Evolutionary conservation across 2,113 vertebrate genomes (phyloP).

Genomic region (Tupaia chinensis): DNA sequence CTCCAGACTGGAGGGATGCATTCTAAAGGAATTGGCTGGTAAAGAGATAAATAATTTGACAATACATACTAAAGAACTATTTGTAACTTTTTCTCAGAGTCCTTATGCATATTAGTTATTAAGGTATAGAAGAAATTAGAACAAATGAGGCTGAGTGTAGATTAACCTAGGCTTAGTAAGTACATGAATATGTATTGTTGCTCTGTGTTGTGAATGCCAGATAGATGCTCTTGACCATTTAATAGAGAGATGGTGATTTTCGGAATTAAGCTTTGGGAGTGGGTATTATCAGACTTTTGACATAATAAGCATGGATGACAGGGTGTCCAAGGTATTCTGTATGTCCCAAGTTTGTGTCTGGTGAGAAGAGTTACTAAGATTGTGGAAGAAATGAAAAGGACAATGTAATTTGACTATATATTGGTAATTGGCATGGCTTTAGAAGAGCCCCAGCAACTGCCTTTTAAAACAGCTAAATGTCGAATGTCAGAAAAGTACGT

Average conservation of each 20-base stretch:
- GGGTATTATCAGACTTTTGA: not conserved
- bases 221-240: not conserved
- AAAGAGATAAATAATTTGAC: not conserved
- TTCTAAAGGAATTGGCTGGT: not conserved
- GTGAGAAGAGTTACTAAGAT: not conserved
- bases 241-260: not conserved
- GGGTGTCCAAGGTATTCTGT: not conserved
- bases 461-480: not conserved
- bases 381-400: not conserved
- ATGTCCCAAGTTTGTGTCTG: not conserved
- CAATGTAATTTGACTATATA: not conserved
- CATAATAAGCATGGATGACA: not conserved
- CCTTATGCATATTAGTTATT: not conserved
- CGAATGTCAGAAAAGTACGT: not conserved
- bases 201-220: not conserved
- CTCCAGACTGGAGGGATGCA: not conserved
- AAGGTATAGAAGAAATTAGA: not conserved
- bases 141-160: not conserved
- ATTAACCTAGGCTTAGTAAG: not conserved
- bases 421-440: not conserved
- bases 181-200: not conserved
- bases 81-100: not conserved
- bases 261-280: slow-evolving; percentile 15
- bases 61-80: slow-evolving; percentile 5
- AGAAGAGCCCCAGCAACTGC: not conserved